Evolutionary conservation across 2,888 invertebrate species (phyloP).

Genomic region (Acleris sparsana): DNA sequence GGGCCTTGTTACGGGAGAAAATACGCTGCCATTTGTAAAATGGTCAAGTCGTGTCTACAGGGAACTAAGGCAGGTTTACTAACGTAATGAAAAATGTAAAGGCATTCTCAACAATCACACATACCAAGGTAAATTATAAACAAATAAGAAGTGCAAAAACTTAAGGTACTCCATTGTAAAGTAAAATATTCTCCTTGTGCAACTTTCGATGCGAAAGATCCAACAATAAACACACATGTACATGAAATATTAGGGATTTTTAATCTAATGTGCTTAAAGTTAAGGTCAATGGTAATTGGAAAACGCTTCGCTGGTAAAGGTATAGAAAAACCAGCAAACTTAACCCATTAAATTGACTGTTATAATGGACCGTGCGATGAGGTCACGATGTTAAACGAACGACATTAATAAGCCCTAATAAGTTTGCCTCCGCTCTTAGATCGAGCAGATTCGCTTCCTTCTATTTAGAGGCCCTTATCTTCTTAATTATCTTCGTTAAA

Average conservation of each 20-base stretch:
- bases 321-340: conserved; percentile 14
- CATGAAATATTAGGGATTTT: no score
- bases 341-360: conserved; percentile 11
- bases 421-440: conserved; percentile 54
- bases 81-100: no score
- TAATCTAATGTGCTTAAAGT: no score
- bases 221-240: no score
- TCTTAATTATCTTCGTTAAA: conserved; percentile 55
- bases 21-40: conserved; percentile 30
- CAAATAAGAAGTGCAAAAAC: no score
- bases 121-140: no score
- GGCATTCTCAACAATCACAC: no score
- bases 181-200: no score
- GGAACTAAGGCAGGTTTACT: no score
- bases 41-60: conserved; percentile 11
- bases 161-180: no score
- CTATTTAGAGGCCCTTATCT: conserved; percentile 58
- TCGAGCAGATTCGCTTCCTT: conserved; percentile 55
- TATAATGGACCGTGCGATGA: conserved; percentile 25
- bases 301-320: not conserved
- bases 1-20: conserved; percentile 24
- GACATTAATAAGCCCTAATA: conserved; percentile 73
- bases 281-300: no score
- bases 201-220: no score
- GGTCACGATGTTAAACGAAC: conserved; percentile 73